Conservation (phyloP, 53 echinoderm and acorn worm genomes). For the Temnopleurus reevesii region DNA sequence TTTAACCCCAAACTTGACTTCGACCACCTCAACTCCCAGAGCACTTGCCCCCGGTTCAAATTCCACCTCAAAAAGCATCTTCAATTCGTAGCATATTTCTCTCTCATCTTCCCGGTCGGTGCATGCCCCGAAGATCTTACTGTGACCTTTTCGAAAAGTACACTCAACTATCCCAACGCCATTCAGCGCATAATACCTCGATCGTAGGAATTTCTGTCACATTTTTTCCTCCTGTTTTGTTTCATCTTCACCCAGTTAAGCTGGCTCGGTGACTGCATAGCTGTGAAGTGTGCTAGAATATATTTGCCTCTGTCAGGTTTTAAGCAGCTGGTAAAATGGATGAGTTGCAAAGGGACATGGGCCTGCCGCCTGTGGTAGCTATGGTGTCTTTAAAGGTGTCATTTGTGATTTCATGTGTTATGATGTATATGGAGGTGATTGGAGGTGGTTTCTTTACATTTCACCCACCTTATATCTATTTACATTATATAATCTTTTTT, state of each 20-base stretch:
- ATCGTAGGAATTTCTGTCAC: not conserved
- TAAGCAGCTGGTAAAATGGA: not conserved
- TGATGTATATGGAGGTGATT: too few relatives aligned
- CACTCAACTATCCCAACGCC: not conserved
- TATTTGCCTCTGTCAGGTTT: conserved; percentile 18
- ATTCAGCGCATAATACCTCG: not conserved
- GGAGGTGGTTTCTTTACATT: too few relatives aligned
- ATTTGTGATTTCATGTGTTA: not conserved
- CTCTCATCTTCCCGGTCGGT: not conserved
- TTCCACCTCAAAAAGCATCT: not conserved
- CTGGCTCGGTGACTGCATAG: not conserved
- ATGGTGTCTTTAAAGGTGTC: not conserved
- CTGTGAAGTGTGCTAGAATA: not conserved
- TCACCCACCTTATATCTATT: too few relatives aligned
- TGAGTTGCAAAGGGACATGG: not conserved
- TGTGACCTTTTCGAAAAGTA: conserved; percentile 44
- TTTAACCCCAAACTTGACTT: not conserved
- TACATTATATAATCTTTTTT: too few relatives aligned
- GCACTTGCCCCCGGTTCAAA: not conserved
- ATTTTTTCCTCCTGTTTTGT: not conserved
- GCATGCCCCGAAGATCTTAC: conserved; percentile 38
- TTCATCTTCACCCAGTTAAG: not conserved
- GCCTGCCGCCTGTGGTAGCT: not conserved
- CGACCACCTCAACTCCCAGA: not conserved
- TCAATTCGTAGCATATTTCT: not conserved